These are phyloP conservation scores for Apotomis turbidana DNA, from an alignment of 2,888 invertebrate species.

Conservation along the genomic window DNA sequence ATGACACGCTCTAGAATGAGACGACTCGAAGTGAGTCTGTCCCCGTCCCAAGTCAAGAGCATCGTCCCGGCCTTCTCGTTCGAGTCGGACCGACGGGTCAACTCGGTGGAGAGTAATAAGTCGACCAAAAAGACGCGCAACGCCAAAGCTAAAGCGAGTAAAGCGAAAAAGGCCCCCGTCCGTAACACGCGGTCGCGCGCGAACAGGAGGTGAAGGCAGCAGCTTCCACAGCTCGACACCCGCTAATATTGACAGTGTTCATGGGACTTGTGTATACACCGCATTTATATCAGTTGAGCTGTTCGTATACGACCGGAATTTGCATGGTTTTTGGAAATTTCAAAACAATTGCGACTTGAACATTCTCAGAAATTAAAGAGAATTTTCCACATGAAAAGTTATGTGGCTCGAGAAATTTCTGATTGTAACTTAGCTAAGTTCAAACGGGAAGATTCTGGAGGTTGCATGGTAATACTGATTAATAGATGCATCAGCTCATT, in stretches of 20 bases:
- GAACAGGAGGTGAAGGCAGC: conserved; percentile 63
- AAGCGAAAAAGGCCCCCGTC: conserved; percentile 58
- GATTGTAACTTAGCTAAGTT: no score
- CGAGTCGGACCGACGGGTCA: conserved; percentile 67
- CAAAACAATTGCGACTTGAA: no score
- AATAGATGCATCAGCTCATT: no score
- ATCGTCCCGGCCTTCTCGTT: conserved; percentile 66
- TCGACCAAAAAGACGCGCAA: conserved; percentile 39
- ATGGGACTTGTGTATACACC: not conserved
- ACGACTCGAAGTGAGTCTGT: conserved; percentile 69
- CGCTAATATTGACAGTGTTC: not conserved
- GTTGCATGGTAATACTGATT: no score
- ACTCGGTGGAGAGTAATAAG: conserved; percentile 62
- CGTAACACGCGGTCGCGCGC: conserved; percentile 62
- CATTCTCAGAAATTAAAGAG: no score
- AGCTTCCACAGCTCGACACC: not conserved
- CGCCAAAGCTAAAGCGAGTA: conserved; percentile 54
- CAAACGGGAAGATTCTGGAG: no score
- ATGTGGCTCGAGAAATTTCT: no score
- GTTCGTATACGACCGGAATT: no score
- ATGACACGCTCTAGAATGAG: conserved; percentile 73
- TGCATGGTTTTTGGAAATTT: no score
- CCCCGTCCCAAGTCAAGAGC: conserved; percentile 66
- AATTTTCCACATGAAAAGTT: no score
- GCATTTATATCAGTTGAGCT: no score